phyloP scores from a whole-genome alignment of 2,888 invertebrate genomes.

The Entomobrya multifasciata region DNA sequence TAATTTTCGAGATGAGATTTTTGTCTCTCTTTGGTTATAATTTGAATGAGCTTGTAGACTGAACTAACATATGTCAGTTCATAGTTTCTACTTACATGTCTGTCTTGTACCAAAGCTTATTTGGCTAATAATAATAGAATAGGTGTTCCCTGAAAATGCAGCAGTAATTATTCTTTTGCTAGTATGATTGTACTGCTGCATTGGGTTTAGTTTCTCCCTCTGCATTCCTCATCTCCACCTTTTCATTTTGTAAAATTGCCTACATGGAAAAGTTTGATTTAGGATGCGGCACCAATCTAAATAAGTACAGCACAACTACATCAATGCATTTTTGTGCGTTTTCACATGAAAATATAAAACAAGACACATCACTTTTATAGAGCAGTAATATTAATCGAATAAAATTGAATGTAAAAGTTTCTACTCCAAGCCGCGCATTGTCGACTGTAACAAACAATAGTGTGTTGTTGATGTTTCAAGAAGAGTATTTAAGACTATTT shows the following conservation, averaged over 20 bases:
- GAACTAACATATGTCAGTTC: slow-evolving; percentile 45
- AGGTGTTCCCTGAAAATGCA: slow-evolving; percentile 57
- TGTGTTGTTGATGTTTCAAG: not conserved
- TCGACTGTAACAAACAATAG: not conserved
- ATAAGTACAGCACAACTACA: no score
- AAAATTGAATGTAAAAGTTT: slow-evolving; percentile 17
- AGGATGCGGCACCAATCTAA: slow-evolving; percentile 1
- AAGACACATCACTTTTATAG: not conserved
- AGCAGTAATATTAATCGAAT: not conserved
- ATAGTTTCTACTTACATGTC: not conserved
- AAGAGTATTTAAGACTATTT: slow-evolving; percentile 11
- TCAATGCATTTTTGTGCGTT: not conserved
- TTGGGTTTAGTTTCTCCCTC: slow-evolving; percentile 45
- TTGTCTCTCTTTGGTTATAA: slow-evolving; percentile 16
- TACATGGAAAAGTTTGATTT: slow-evolving; percentile 30
- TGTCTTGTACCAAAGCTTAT: slow-evolving; percentile 10
- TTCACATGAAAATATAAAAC: not conserved
- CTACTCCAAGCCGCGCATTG: not conserved
- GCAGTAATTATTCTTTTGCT: slow-evolving; percentile 58
- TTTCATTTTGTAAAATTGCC: slow-evolving; percentile 29
- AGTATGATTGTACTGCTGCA: slow-evolving; percentile 28
- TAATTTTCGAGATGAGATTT: slow-evolving; percentile 22
- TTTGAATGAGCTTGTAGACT: no score
- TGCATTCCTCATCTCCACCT: slow-evolving; percentile 10
- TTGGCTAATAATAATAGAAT: slow-evolving; percentile 19